These are phyloP conservation scores for Ectropis crepuscularia DNA, from an alignment of 2,888 invertebrate genomes.

Conservation along the genomic window DNA sequence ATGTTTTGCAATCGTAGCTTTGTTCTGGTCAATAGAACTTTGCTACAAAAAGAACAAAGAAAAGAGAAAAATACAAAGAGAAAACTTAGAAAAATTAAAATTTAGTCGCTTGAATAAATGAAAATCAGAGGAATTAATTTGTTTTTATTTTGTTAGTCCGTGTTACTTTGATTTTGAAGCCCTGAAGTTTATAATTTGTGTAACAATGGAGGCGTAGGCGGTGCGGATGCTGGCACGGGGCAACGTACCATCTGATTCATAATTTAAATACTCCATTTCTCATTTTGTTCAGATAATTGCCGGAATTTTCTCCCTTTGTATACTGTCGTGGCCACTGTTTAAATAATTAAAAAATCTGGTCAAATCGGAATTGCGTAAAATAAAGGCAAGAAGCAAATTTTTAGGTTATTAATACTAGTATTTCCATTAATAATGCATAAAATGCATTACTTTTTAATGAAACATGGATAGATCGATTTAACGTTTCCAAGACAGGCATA, in stretches of 20 bases:
- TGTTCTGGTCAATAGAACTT: slow-evolving; percentile 70
- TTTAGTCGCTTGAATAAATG: slow-evolving; percentile 38
- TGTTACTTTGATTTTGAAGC: slow-evolving; percentile 20
- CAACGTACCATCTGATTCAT: slow-evolving; percentile 6
- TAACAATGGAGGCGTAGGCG: slow-evolving; percentile 6
- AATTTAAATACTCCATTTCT: neutral
- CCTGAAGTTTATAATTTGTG: slow-evolving; percentile 12
- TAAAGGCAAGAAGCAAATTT: neutral
- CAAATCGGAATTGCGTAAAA: neutral
- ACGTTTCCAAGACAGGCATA: too few species aligned
- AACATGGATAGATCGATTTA: too few species aligned
- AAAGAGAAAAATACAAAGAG: slow-evolving; percentile 48
- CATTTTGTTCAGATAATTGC: slow-evolving; percentile 6
- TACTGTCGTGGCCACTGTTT: neutral
- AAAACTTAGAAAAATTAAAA: slow-evolving; percentile 32
- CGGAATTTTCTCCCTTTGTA: neutral
- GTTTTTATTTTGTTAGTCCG: slow-evolving; percentile 25
- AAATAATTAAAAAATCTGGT: neutral
- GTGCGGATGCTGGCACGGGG: slow-evolving; percentile 1
- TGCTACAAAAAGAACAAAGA: slow-evolving; percentile 66
- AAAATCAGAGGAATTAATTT: slow-evolving; percentile 23
- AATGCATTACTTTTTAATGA: too few species aligned
- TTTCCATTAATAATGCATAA: too few species aligned
- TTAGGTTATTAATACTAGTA: too few species aligned
- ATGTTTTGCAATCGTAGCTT: slow-evolving; percentile 54